Evolutionary conservation across 1,140 invertebrate species (phyloP), one percentile per base, ranked within the genome.

Genomic region (Coptotermes formosanus): DNA sequence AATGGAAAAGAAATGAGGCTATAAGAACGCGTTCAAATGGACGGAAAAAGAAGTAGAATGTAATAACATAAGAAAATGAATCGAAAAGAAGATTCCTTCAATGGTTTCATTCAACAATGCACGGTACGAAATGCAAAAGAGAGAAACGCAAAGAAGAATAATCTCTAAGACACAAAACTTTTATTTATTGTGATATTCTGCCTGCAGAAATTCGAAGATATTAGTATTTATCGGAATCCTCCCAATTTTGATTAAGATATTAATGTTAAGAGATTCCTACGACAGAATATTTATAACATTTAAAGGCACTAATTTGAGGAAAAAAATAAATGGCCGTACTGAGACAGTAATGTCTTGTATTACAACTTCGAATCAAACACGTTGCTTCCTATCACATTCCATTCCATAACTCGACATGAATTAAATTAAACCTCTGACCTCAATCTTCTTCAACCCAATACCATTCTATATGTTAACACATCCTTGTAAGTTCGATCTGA

Each of bases 1-100:
- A 75, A 75, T 75, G 64, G 19, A 30, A 75, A 75, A 75, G 64
- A 75, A 75, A 75, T 75, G 64, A 75, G 64, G n/a, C 64, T 8
- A 75, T 75, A 75, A 75, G 14, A 75, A 75, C n/a, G 64, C 6
- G 25, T 25, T 16, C 6, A 30, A 75, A 75, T 4, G 64, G 8
- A 75, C 64, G 64, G 64, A 30, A 75, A 75, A 30, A 75, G 25
- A 75, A 75, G n/a, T 75, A 3, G 64, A 75, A 75, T 75, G 25
- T 25, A 75, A 75, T 30, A 75, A 14, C n/a, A 25, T 75, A 75
- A 30, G 25, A 75, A 75, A 75, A n/a, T n/a, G 9, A 75, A 75
- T 19, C 2, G 45, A 48, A 75, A 14, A 75, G 14, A 7, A 75
- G 64, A 75, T 75, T 16, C 64, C n/a, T 75, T 75, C 64, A 75